Base-by-base conservation (phyloP, 1,140 invertebrate species). In the Drosophila quadrilineata region DNA sequence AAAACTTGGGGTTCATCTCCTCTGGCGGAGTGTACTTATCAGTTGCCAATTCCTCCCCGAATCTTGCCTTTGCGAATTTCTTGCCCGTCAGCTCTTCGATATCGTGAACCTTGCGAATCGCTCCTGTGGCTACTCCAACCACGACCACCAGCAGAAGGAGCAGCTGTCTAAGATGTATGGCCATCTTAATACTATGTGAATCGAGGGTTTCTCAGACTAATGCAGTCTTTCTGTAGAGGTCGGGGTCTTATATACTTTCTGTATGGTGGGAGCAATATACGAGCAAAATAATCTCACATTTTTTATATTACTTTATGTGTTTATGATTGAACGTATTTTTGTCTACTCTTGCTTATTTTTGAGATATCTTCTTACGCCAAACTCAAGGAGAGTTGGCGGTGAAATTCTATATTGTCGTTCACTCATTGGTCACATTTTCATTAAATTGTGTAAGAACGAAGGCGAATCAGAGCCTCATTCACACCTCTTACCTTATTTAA, bases 1-100 rank as follows among this genome's bases (percentile, higher is more conserved):
- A 88, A 36, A 77, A 88, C 40, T 84, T 43, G 0, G 79, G 60
- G 28, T 71, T 35, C 41, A 38, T 85, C 41, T 84, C 79, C 38
- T 71, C 74, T 6, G 68, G 70, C 2, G 79, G 79, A 3, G 58
- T 64, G 8, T 57, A 48, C 26, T 64, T 64, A 2, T 57, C 53
- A 3, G 3, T 6, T 2, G 60, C 60, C 6, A 64, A 17, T 9
- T 57, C 53, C 3, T 52, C 41, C 4, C 6, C 4, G 1, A 41
- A 41, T 41, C 41, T 28, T n/a, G 19, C 1, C 10, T 40, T 21
- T 1, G 3, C 2, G 2, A 26, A 2, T 8, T 12, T 19, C 0
- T 3, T 8, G 17, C 60, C 60, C 26, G 26, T 21, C 17, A 64
- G 41, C 12, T 48, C 10, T 1, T 48, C 33, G 2, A 64, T 14